Base-by-base conservation (phyloP, 2,888 invertebrate genomes). In the Caenorhabditis panamensis region DNA sequence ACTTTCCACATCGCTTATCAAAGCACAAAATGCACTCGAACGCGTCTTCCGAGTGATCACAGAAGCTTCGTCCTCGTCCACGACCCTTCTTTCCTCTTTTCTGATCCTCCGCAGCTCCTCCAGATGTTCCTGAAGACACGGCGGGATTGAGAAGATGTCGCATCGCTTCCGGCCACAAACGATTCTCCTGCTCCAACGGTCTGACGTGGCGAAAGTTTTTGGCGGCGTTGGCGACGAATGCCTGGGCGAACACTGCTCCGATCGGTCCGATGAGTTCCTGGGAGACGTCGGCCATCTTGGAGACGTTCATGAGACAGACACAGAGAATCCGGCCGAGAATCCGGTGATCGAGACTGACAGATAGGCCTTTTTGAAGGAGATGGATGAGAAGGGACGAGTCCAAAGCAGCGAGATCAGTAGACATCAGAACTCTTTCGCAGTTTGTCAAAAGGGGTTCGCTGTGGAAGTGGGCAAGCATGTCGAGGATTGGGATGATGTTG, bases 1-100 rank as follows among this genome's bases (percentile, higher is more conserved):
- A 80, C 28, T 71, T 76, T 11, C 36, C 44, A 36, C 80, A 80
- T 9, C 75, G 47, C 6, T 61, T 36, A 47, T 80, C 76, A 37
- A 75, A 80, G 51, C 80, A 80, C 5, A 80, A 31, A 67, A 80
- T 76, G 37, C 80, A 80, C 56, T 80, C 71, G 44, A 80, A 80
- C 54, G 61, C 59, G n/a, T 79, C 79, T 41, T 79, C 75, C 0
- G 53, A 13, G 16, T 79, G 73, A 51, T 79, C 73, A 22, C 73
- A 73, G 37, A 53, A 44, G 16, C 67, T 49, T 18, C 59, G 63
- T 16, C 28, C 47, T 16, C 8, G 5, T 41, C 41, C 41, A 11
- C 41, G 13, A 18, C 20, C 24, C 18, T n/a, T n/a, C n/a, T n/a
- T 49, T 69, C 8, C 31, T 37, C 37, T 61, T 59, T 5, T 28